Base-by-base conservation (phyloP, 2,113 vertebrate species). In the Pelecanoides urinatrix region DNA sequence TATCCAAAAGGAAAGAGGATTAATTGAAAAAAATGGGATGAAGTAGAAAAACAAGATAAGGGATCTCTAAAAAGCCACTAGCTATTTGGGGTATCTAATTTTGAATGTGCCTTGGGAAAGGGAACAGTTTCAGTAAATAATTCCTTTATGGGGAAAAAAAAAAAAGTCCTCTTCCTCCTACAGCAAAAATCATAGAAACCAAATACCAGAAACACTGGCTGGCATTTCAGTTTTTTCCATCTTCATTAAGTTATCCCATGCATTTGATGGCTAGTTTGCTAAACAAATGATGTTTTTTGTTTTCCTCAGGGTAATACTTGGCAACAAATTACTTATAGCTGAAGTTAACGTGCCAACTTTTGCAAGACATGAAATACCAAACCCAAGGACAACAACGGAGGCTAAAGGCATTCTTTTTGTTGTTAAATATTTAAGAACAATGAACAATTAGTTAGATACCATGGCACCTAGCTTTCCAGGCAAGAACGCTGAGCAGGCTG, bases 381-480 rank as follows among this genome's bases (percentile, higher is more conserved):
- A 91, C 52, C 42, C 61, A 68, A 59, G 52, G 49, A 80, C 75
- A 63, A 95, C 67, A 92, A 72, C 1, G 44, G 47, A 55, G 72
- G 61, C 38, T 68, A 79, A 77, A 92, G 76, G 82, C 68, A 77
- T 86, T 75, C 38, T 77, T 86, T 34, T 15, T 40, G n/a, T 45
- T 44, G 53, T 88, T 77, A 88, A 88, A 90, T 95, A 93, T 84
- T 94, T 71, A 75, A 95, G 68, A 90, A 27, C 7, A 67, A 58
- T 1, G 71, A 84, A 79, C 47, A 78, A 80, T 52, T 49, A 84
- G 26, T 36, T 16, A 59, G 44, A 23, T 34, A 66, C 7, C 23
- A 61, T 2, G 26, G 38, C 78, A 73, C 26, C 9, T 3, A 32
- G 45, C 68, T 45, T 50, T n/a, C 34, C 76, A 83, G 53, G 45